Percentiles rank a stretch among this genome's conserved stretches.
Conservation (phyloP, 2,113 vertebrate species). For the Harpagus bidentatus region DNA sequence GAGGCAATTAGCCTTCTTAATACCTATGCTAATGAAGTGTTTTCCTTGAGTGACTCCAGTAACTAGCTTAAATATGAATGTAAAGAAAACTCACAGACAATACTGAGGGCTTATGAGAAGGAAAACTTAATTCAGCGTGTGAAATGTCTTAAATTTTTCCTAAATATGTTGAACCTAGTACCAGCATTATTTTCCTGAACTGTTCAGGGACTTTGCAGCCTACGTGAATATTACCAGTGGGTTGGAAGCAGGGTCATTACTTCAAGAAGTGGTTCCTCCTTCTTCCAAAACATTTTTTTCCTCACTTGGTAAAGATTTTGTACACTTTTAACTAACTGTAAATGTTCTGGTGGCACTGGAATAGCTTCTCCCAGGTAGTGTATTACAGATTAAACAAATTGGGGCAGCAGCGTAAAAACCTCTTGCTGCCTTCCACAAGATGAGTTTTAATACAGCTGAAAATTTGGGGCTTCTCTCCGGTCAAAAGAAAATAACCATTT, state of each 20-base stretch:
- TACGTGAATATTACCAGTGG: neutral
- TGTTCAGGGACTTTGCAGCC: neutral
- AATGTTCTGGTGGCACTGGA: neutral
- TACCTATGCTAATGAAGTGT: neutral
- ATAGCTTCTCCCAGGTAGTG: neutral
- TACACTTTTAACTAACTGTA: neutral
- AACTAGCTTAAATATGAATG: neutral
- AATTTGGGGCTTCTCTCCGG: neutral
- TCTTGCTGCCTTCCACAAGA: neutral
- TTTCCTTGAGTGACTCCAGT: neutral
- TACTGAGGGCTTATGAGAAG: neutral
- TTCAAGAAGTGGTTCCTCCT: neutral
- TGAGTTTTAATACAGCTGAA: neutral
- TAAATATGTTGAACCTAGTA: neutral
- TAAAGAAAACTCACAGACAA: neutral
- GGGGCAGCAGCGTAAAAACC: rapidly evolving
- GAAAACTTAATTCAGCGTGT: neutral
- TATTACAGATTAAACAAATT: neutral
- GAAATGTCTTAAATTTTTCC: neutral
- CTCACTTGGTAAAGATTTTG: neutral
- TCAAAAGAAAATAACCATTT: neutral
- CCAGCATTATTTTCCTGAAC: neutral
- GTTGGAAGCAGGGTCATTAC: neutral
- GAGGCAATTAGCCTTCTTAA: neutral
- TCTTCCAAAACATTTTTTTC: neutral